Percentiles rank a stretch among this genome's conserved stretches.
These are phyloP conservation scores for Triplophysa yarkandensis DNA, from an alignment of 2,797 vertebrate genomes.

Conservation along the genomic window DNA sequence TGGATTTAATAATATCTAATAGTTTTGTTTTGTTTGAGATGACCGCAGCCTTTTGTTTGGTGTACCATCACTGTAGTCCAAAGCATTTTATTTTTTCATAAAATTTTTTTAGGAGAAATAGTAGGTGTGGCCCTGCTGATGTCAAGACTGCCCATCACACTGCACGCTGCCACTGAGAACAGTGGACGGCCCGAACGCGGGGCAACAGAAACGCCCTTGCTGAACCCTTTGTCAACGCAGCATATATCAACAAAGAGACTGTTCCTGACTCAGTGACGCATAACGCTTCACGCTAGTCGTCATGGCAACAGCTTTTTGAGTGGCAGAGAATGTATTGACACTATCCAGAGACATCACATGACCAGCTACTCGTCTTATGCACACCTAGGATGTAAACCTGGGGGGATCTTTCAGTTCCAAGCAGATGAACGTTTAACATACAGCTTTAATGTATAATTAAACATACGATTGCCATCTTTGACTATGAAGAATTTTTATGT, in stretches of 20 bases:
- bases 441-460: slow-evolving; percentile 46
- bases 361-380: slow-evolving; percentile 13
- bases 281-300: slow-evolving; percentile 20
- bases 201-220: slow-evolving; percentile 38
- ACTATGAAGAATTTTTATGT: slow-evolving; percentile 70
- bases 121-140: slow-evolving; percentile 53
- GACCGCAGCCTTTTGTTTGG: not conserved
- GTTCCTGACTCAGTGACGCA: slow-evolving; percentile 34
- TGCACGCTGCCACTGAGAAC: slow-evolving; percentile 52
- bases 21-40: slow-evolving; percentile 2
- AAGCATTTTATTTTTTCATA: slow-evolving; percentile 2
- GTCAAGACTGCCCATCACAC: slow-evolving; percentile 60
- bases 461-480: slow-evolving; percentile 50
- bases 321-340: slow-evolving; percentile 51
- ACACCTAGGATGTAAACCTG: slow-evolving; percentile 33
- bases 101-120: slow-evolving; percentile 23
- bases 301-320: slow-evolving; percentile 39
- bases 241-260: slow-evolving; percentile 51
- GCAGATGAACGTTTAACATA: slow-evolving; percentile 39
- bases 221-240: slow-evolving; percentile 43
- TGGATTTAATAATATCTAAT: not conserved
- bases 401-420: slow-evolving; percentile 26
- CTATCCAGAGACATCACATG: not conserved
- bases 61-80: slow-evolving; percentile 5
- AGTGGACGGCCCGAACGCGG: slow-evolving; percentile 6